Conservation (phyloP, 2,888 invertebrate species). For the Peribatodes rhomboidaria region DNA sequence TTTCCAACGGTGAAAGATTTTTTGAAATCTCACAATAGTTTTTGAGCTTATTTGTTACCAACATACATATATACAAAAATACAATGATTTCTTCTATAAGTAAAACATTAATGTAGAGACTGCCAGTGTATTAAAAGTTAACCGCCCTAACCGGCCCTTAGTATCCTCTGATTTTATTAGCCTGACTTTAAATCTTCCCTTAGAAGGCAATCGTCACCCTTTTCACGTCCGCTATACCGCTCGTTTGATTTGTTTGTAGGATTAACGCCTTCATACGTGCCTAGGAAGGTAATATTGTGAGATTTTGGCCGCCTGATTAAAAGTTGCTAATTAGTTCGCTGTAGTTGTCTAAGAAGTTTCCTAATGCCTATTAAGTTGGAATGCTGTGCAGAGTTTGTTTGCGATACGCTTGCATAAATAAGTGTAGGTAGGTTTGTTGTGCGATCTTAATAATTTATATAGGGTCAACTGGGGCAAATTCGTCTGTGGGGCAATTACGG, state of each 20-base stretch:
- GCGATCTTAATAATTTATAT: too few relatives aligned
- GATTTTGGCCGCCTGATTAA: slow-evolving; percentile 29
- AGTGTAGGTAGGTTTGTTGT: neutral
- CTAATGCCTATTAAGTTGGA: slow-evolving; percentile 18
- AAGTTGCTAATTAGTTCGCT: slow-evolving; percentile 29
- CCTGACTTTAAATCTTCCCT: slow-evolving; percentile 35
- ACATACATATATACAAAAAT: too few relatives aligned
- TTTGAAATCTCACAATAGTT: too few relatives aligned
- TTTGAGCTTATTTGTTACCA: too few relatives aligned
- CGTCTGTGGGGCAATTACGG: too few relatives aligned
- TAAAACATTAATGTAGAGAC: too few relatives aligned
- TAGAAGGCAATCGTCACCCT: slow-evolving; percentile 65
- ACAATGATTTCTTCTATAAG: too few relatives aligned
- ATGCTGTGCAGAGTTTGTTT: neutral
- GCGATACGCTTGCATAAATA: neutral
- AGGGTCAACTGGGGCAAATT: too few relatives aligned
- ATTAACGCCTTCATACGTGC: slow-evolving; percentile 59
- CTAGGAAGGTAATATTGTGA: slow-evolving; percentile 43
- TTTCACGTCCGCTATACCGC: slow-evolving; percentile 65
- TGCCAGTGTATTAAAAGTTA: slow-evolving; percentile 25
- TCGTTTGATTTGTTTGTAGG: slow-evolving; percentile 62
- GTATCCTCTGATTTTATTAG: slow-evolving; percentile 66
- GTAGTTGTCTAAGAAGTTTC: slow-evolving; percentile 17
- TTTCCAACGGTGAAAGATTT: too few relatives aligned
- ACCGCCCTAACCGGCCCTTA: slow-evolving; percentile 47